Conservation (phyloP, 2,113 vertebrate genomes). For the Cettia cetti region DNA sequence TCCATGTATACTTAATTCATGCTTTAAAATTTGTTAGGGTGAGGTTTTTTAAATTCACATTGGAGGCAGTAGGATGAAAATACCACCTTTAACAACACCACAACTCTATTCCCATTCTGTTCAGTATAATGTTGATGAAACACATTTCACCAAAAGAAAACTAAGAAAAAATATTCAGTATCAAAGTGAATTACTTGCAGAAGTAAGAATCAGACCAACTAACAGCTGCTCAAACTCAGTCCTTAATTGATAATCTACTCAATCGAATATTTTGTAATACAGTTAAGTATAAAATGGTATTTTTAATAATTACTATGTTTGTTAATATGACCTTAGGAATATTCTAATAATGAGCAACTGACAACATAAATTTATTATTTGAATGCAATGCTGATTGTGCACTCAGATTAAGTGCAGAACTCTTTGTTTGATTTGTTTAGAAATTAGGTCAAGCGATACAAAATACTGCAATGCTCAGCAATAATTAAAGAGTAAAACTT, state of each 20-base stretch:
- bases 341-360: background rate
- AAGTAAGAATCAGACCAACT: background rate
- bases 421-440: background rate
- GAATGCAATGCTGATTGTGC: background rate
- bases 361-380: background rate
- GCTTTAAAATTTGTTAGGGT: background rate
- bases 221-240: background rate
- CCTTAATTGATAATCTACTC: background rate
- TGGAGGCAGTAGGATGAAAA: background rate
- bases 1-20: fast-evolving
- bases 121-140: background rate
- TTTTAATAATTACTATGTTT: background rate
- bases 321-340: background rate
- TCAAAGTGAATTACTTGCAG: background rate
- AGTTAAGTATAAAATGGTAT: background rate
- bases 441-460: background rate
- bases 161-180: background rate
- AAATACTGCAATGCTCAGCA: background rate
- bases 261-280: background rate
- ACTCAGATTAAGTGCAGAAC: background rate
- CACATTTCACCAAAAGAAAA: background rate
- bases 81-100: background rate
- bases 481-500: background rate
- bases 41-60: background rate
- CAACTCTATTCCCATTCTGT: background rate